Percentiles rank a stretch among this genome's conserved stretches.
Conservation (phyloP, 2,797 vertebrate species). For the Stomatorhinus walkeri region DNA sequence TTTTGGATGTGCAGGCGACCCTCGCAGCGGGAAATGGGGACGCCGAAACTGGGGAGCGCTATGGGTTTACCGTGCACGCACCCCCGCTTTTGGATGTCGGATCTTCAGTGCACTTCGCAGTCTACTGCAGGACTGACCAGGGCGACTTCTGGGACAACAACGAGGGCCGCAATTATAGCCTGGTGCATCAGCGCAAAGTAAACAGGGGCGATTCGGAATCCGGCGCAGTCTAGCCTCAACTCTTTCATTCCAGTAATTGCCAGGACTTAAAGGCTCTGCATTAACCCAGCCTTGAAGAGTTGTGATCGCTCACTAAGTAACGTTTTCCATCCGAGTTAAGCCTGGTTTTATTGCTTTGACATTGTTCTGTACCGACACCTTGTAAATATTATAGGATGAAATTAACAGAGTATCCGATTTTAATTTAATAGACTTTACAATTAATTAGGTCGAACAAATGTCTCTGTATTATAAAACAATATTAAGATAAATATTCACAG, state of each 20-base stretch:
- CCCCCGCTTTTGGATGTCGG: constrained; percentile 47
- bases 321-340: not conserved
- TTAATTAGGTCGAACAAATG: not conserved
- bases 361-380: not conserved
- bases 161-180: constrained; percentile 41
- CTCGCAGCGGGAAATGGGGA: constrained; percentile 15
- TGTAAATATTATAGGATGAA: not conserved
- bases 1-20: constrained; percentile 54
- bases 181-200: constrained; percentile 33
- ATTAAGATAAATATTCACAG: not conserved
- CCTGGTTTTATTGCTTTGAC: not conserved
- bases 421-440: not conserved
- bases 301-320: not conserved
- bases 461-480: not conserved
- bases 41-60: constrained; percentile 41
- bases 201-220: not conserved
- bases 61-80: constrained; percentile 50
- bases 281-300: not conserved
- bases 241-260: not conserved
- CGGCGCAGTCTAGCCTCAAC: not conserved
- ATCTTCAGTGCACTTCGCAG: constrained; percentile 57
- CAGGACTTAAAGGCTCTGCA: not conserved
- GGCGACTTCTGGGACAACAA: constrained; percentile 69
- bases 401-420: not conserved
- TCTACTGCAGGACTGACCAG: constrained; percentile 51